Evolutionary conservation across 2,797 vertebrate species (phyloP).

Genomic region (Corythornis leucogaster): DNA sequence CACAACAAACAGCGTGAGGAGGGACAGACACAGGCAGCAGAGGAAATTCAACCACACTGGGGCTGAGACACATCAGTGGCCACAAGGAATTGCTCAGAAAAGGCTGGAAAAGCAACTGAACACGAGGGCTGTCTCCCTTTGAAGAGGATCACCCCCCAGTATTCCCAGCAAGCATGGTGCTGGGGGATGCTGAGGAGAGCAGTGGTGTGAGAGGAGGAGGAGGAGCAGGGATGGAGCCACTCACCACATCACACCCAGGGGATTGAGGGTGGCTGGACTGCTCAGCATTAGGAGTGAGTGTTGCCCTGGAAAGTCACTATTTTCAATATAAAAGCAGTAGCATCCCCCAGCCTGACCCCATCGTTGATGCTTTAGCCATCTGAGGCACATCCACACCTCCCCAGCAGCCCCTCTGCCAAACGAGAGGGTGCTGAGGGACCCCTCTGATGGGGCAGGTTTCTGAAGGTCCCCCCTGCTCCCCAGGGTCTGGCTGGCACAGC

Average conservation of each 20-base stretch:
- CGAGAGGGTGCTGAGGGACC: not conserved
- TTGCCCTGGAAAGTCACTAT: too few relatives aligned
- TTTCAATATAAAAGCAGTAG: not conserved
- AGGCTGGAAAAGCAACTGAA: not conserved
- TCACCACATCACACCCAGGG: accelerated
- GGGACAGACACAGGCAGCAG: not conserved
- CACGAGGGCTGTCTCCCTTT: accelerated
- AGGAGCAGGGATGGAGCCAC: not conserved
- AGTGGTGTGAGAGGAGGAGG: not conserved
- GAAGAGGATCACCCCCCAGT: not conserved
- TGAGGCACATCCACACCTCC: not conserved
- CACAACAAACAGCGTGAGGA: not conserved
- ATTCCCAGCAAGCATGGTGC: not conserved
- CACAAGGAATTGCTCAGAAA: not conserved
- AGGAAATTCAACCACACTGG: not conserved
- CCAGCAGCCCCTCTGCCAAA: not conserved
- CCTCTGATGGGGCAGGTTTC: accelerated
- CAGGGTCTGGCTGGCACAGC: accelerated
- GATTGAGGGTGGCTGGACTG: too few relatives aligned
- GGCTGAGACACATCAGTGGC: not conserved
- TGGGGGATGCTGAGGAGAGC: not conserved
- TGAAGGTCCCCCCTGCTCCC: accelerated
- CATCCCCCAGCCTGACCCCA: too few relatives aligned
- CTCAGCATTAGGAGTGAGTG: not conserved
- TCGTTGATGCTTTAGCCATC: not conserved